Evolutionary conservation across 2,797 vertebrate genomes (phyloP).

Genomic region (Naso thynnoides): DNA sequence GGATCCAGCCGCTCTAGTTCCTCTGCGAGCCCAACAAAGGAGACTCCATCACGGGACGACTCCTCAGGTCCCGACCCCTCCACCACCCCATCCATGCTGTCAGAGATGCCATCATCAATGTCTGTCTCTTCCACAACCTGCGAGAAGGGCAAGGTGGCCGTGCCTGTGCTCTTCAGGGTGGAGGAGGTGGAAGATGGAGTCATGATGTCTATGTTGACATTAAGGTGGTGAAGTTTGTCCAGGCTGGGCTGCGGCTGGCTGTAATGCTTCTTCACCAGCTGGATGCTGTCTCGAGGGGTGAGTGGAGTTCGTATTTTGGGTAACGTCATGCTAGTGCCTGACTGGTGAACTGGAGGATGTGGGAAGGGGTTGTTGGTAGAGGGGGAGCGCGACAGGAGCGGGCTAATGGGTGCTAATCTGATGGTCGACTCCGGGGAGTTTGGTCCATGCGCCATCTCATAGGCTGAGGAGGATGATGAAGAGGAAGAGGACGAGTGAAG

Average conservation of each 20-base stretch:
- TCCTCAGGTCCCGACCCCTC: slow-evolving; percentile 63
- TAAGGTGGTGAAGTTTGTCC: slow-evolving; percentile 80
- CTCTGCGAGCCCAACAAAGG: slow-evolving; percentile 68
- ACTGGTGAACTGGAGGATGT: slow-evolving; percentile 59
- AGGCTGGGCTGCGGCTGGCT: slow-evolving; percentile 91
- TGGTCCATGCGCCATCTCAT: slow-evolving; percentile 76
- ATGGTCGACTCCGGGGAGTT: slow-evolving; percentile 60
- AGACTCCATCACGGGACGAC: slow-evolving; percentile 61
- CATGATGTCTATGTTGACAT: slow-evolving; percentile 83
- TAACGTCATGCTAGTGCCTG: slow-evolving; percentile 91
- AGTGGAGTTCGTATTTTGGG: slow-evolving; percentile 89
- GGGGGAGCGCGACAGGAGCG: slow-evolving; percentile 74
- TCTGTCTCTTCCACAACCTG: slow-evolving; percentile 86
- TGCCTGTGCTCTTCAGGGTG: slow-evolving; percentile 67
- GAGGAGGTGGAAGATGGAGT: slow-evolving; percentile 79
- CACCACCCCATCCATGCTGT: slow-evolving; percentile 81
- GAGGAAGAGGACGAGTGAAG: slow-evolving; percentile 86
- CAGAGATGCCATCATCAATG: slow-evolving; percentile 75
- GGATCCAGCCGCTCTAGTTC: slow-evolving; percentile 79
- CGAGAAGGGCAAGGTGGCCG: slow-evolving; percentile 78
- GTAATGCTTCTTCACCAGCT: slow-evolving; percentile 92
- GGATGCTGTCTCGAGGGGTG: slow-evolving; percentile 90
- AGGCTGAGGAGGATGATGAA: slow-evolving; percentile 84
- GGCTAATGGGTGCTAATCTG: slow-evolving; percentile 70
- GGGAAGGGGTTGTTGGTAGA: slow-evolving; percentile 80